Evolutionary conservation across 2,113 vertebrate genomes (phyloP).

Genomic region (Hyperopisus bebe): DNA sequence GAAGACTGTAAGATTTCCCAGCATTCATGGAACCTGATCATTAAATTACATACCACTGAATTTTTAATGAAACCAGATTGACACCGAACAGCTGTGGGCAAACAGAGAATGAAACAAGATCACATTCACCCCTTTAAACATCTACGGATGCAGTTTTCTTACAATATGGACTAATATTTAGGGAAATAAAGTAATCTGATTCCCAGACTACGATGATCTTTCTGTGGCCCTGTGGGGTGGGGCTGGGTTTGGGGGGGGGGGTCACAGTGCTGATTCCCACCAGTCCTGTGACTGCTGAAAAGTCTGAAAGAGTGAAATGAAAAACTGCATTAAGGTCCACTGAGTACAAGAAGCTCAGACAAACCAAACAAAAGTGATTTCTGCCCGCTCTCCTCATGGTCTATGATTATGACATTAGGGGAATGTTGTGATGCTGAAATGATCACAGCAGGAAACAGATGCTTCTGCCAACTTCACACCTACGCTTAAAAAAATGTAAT

Average conservation of each 20-base stretch:
- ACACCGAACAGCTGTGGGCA: not conserved
- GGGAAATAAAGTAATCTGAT: not conserved
- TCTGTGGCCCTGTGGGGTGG: not conserved
- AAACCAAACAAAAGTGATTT: not conserved
- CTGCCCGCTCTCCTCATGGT: not conserved
- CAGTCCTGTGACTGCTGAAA: not conserved
- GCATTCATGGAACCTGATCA: not conserved
- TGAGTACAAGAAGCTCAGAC: not conserved
- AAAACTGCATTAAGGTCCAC: not conserved
- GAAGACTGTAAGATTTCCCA: not conserved
- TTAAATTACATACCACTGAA: not conserved
- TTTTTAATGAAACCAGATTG: not conserved
- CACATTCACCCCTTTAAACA: not conserved
- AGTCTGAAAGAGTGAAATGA: not conserved
- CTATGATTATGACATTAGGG: not conserved
- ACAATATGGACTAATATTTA: not conserved
- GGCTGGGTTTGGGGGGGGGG: not conserved
- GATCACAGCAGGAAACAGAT: slow-evolving; percentile 4
- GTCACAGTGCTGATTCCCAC: not conserved
- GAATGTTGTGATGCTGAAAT: not conserved
- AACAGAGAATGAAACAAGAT: not conserved
- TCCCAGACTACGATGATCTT: not conserved
- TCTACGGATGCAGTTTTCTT: not conserved
- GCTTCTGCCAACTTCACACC: not conserved
- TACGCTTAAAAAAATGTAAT: not conserved